These are phyloP conservation scores for Pyrrhosoma nymphula DNA, from an alignment of 2,888 invertebrate species.

Conservation along the genomic window DNA sequence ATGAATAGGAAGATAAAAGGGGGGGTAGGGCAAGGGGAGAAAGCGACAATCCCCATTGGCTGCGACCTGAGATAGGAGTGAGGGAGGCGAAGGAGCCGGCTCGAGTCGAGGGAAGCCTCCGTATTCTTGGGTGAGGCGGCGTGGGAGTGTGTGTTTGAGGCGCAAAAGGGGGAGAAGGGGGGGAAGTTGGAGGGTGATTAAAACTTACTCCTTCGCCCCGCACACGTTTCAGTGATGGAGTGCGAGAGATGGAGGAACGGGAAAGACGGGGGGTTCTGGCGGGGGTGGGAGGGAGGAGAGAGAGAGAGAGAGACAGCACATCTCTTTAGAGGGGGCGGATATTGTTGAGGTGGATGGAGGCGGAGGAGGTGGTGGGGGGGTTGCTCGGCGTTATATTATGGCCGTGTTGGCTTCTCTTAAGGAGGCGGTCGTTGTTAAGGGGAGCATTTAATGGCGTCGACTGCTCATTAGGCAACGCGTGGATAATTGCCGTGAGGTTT, in stretches of 20 bases:
- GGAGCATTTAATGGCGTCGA: slow-evolving; percentile 61
- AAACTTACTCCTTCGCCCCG: slow-evolving; percentile 21
- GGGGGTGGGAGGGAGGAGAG: neutral
- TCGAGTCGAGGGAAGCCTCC: neutral
- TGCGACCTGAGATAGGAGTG: neutral
- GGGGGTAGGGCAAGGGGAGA: neutral
- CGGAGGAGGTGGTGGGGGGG: neutral
- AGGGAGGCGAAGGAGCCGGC: neutral
- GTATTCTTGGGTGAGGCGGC: neutral
- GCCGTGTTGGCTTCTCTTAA: slow-evolving; percentile 21
- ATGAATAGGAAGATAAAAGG: neutral
- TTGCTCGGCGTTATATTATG: neutral
- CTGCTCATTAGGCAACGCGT: slow-evolving; percentile 61
- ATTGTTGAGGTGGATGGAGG: neutral
- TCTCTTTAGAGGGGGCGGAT: neutral
- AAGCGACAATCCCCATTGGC: neutral
- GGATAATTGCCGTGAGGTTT: slow-evolving; percentile 64
- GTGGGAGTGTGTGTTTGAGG: no score
- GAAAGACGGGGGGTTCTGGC: neutral
- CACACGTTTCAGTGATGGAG: neutral
- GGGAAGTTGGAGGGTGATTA: neutral
- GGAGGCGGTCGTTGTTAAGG: slow-evolving; percentile 5
- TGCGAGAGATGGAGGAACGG: neutral
- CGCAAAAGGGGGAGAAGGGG: neutral
- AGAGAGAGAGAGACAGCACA: neutral